Percentiles rank a stretch among this genome's conserved stretches.
Conservation (phyloP, 2,797 vertebrate genomes). For the Buphagus erythrorhynchus region DNA sequence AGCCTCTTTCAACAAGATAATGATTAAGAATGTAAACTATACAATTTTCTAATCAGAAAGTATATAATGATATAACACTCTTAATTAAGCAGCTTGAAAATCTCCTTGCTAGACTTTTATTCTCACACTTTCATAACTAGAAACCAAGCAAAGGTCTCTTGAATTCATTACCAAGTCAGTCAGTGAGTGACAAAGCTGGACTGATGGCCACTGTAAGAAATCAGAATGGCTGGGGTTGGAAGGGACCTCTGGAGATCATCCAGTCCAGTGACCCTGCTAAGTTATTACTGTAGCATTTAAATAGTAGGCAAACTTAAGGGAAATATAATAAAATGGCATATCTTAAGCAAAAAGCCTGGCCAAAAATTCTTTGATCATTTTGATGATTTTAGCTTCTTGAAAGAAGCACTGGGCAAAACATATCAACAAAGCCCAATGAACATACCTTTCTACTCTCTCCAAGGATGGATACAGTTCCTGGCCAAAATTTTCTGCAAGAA, state of each 20-base stretch:
- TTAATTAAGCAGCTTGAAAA: background rate
- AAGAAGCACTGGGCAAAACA: background rate
- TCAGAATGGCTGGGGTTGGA: background rate
- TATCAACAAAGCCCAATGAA: background rate
- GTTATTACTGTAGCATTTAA: background rate
- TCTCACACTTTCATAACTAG: background rate
- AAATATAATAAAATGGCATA: background rate
- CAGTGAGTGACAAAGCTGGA: background rate
- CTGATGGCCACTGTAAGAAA: background rate
- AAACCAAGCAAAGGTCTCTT: background rate
- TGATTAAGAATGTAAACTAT: background rate
- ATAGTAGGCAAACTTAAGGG: background rate
- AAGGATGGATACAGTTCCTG: slow-evolving; percentile 77
- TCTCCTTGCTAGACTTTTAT: background rate
- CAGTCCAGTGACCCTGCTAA: background rate
- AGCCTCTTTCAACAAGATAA: background rate
- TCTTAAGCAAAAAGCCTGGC: background rate
- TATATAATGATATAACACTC: background rate
- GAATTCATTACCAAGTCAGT: background rate
- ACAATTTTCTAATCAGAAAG: background rate
- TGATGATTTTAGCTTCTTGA: background rate
- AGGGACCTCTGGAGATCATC: background rate
- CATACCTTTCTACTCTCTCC: slow-evolving; percentile 89
- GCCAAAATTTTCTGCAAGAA: slow-evolving; percentile 93
- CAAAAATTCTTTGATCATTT: background rate